Base-by-base conservation (phyloP, 2,888 invertebrate species). In the Cordilura impudica region DNA sequence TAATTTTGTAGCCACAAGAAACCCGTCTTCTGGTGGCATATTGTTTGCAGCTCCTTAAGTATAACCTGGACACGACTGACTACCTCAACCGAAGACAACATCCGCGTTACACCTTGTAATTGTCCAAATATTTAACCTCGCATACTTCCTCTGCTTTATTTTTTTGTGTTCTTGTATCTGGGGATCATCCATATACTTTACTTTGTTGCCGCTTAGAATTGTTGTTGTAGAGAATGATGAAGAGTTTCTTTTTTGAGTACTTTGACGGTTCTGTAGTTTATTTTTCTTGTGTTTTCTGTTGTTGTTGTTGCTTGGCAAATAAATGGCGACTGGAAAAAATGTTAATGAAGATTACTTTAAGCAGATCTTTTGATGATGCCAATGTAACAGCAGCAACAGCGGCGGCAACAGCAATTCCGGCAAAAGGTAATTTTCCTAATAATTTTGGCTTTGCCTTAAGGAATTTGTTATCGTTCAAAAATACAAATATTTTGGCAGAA, bases 261-360 rank as follows among this genome's bases (percentile, higher is more conserved):
- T 66, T 78, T 78, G 78, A 78, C 70, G 69, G 74, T 69, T 51
- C 53, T 63, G 58, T 51, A 39, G 39, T 35, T 54, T 35, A 12
- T 49, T 58, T 78, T 43, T 73, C 51, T 26, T 31, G n/a, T 23
- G 29, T 10, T 63, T 66, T 12, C 16, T 72, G 65, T 58, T 67
- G 63, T 58, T 78, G 75, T 66, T 81, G 73, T 76, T 72, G 47
- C 43, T 74, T 67, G 23, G 16, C 71, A 65, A 81, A 76, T 74
- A 82, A 86, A 86, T 85, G 85, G 83, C 86, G 85, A 84, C 80
- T 74, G 78, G 78, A 54, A 76, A 71, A 81, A 82, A 82, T 78
- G 69, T 85, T 87, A 86, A 87, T 87, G 87, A 87, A 86, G 87
- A 87, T 87, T 86, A 86, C 85, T 83, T 83, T 82, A 76, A 80